Evolutionary conservation across 2,797 vertebrate species (phyloP).

Genomic region (Melanotaenia maccullochi): DNA sequence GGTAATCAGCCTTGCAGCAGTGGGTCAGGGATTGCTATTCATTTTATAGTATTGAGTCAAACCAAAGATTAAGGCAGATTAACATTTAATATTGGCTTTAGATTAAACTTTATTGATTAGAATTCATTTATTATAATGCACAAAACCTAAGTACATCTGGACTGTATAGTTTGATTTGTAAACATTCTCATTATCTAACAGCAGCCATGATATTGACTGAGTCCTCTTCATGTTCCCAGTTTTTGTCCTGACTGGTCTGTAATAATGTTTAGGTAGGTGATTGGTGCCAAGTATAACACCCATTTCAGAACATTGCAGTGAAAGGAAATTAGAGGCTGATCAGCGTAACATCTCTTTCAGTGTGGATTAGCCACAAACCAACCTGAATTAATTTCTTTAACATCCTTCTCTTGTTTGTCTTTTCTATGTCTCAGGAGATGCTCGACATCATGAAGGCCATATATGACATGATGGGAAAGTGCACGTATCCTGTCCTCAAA

Average conservation of each 20-base stretch:
- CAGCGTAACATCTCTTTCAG: not conserved
- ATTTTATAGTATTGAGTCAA: not conserved
- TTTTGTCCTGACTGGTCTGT: not conserved
- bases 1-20: not conserved
- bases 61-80: constrained; percentile 3
- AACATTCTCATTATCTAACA: not conserved
- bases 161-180: not conserved
- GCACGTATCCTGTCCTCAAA: constrained; percentile 94
- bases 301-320: not conserved
- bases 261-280: not conserved
- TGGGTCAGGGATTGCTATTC: not conserved
- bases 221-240: not conserved
- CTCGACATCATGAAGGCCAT: constrained; percentile 99
- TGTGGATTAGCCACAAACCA: not conserved
- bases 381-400: not conserved
- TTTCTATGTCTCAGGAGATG: constrained; percentile 89
- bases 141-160: not conserved
- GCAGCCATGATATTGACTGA: not conserved
- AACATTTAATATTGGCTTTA: not conserved
- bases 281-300: not conserved
- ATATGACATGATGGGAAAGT: constrained; percentile 99
- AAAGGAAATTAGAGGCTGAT: not conserved
- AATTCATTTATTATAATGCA: constrained; percentile 7
- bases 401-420: not conserved
- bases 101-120: not conserved